These are phyloP conservation scores for Prionailurus viverrinus DNA, from an alignment of 2,113 vertebrate genomes.

Conservation along the genomic window DNA sequence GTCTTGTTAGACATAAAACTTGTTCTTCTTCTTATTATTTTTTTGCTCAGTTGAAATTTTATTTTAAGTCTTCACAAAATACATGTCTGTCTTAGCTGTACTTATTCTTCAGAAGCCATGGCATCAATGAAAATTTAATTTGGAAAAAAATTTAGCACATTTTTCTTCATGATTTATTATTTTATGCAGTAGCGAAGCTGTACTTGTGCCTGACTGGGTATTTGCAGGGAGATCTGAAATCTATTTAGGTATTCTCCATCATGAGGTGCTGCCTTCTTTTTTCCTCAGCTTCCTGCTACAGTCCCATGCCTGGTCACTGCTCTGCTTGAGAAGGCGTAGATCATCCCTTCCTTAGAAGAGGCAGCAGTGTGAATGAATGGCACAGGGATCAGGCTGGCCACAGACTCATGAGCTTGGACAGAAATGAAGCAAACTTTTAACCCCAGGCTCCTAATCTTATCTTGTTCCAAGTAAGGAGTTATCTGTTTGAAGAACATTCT, in stretches of 20 bases:
- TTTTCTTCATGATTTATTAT: constrained; percentile 4
- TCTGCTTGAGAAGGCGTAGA: neutral
- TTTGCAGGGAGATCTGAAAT: neutral
- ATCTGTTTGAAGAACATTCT: neutral
- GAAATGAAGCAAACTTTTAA: neutral
- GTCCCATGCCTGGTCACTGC: neutral
- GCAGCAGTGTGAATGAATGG: no score
- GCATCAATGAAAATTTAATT: constrained; percentile 70
- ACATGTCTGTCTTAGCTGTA: constrained; percentile 34
- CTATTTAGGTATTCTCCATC: neutral
- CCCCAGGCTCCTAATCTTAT: neutral
- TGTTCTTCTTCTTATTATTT: constrained; percentile 30
- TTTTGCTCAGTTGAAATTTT: constrained; percentile 69
- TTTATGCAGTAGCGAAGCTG: neutral
- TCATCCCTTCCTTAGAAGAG: neutral
- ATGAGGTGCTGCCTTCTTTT: neutral
- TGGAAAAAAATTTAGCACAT: neutral
- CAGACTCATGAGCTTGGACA: neutral
- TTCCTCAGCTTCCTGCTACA: neutral
- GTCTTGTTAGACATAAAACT: constrained; percentile 65
- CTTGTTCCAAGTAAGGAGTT: neutral
- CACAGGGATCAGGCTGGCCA: neutral
- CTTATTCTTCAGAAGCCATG: constrained; percentile 69
- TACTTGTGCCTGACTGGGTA: neutral
- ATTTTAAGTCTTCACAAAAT: constrained; percentile 74